Base-by-base conservation (phyloP, 2,797 vertebrate species). In the Falco rusticolus region DNA sequence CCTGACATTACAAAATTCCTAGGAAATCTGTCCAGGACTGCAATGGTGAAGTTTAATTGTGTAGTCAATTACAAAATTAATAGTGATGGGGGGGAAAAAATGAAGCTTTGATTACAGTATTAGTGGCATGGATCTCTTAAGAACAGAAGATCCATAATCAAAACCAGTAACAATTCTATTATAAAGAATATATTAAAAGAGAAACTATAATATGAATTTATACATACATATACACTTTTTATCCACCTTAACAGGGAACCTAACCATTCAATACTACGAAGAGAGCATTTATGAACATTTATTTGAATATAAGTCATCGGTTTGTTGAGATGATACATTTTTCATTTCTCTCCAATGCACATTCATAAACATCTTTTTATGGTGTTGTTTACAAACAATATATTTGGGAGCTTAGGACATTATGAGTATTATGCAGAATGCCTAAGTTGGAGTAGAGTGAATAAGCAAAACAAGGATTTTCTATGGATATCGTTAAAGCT, bases 11-110 rank as follows among this genome's bases (percentile, higher is more conserved):
- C 26, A 83, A 76, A 96, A 95, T 75, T 72, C 60, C 89, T 92
- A 94, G 70, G 56, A 94, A 96, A 81, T 24, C 59, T 91, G 57
- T 51, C 74, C 66, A 78, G 50, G 56, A 92, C 47, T 80, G 66
- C 86, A 97, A 70, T 93, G 34, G 80, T 47, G 74, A 89, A 81
- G 43, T 96, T 97, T 95, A 92, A 95, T 84, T 95, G 69, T 78
- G 79, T 64, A 64, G 76, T 89, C 68, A 94, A 82, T 96, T 89
- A 95, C 26, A 45, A 93, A 97, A 96, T 47, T 89, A 89, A 93
- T 70, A 96, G 33, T 64, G 54, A 90, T 37, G 13, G 16, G 16
- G 20, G 45, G 14, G 2, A 81, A 71, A 97, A 94, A 94, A 81
- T 34, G 47, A 97, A 96, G 10, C 21, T 85, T 91, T 84, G 71